Evolutionary conservation across 1,140 invertebrate genomes (phyloP), one percentile per base, ranked within the genome.

Genomic region (Drosophila sulfurigaster): DNA sequence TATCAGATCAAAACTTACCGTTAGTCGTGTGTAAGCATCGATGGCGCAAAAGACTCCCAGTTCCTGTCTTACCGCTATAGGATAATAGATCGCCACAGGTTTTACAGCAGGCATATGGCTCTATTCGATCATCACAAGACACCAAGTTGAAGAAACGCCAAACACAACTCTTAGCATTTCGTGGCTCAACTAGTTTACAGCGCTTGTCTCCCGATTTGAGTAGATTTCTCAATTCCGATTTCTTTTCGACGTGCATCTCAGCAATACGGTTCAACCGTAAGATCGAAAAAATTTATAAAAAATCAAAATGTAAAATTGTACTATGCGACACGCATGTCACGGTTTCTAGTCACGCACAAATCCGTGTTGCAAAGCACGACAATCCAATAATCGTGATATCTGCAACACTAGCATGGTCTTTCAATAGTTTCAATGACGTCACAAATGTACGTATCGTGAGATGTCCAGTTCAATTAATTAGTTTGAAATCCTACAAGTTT

Each of bases 261-360:
- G 25, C 45, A 13, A 5, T 30, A 16, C 13, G 45, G 51, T 46
- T 35, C 13, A 43, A 43, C 41, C 5, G 41, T 62, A 52, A 66
- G 6, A 76, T 62, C 48, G 38, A 72, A n/a, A 72, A 72, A 51
- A 72, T 72, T 48, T 46, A 46, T 45, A 66, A 65, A 65, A 71
- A 72, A 54, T 28, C 48, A 51, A 75, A 71, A 49, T 45, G 62
- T 68, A 69, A 69, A 56, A 60, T 60, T 5, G 15, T 69, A 69
- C 65, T 74, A 45, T 30, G 48, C 57, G 65, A 74, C 71, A 82
- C 80, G 75, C 80, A 83, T 73, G 74, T 80, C 83, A 88, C 82
- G 83, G 79, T 69, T 70, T 79, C 82, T 65, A 88, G 83, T 87
- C 83, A 87, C 83, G 83, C 83, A 87, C 85, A 87, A 75, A 88